These are phyloP conservation scores for Paradoxurus hermaphroditus DNA, from an alignment of 2,113 vertebrate genomes.

Conservation along the genomic window DNA sequence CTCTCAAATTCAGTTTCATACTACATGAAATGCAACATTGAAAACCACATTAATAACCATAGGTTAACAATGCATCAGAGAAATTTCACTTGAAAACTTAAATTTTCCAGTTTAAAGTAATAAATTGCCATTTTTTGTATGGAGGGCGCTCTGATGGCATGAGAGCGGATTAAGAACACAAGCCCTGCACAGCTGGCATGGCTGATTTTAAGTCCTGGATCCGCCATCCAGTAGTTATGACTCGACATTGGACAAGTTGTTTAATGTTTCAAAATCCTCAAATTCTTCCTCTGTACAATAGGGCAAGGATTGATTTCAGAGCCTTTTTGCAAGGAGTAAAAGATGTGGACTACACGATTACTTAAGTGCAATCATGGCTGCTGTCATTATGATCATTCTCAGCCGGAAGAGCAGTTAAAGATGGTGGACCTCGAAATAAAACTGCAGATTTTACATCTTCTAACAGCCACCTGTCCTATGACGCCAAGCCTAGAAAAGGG, in stretches of 20 bases:
- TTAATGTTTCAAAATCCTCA: neutral
- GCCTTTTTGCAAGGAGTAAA: neutral
- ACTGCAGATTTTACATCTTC: neutral
- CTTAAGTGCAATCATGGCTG: neutral
- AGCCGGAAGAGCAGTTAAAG: neutral
- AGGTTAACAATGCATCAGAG: neutral
- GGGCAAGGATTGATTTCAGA: neutral
- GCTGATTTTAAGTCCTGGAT: neutral
- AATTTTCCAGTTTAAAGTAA: neutral
- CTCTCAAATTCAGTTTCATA: neutral
- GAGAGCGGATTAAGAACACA: neutral
- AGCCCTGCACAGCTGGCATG: neutral
- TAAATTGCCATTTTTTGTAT: neutral
- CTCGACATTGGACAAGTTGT: neutral
- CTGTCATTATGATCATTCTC: neutral
- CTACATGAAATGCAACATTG: neutral
- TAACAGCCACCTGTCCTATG: neutral
- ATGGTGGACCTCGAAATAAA: neutral
- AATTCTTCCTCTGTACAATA: neutral
- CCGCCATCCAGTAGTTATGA: neutral
- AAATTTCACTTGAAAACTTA: neutral
- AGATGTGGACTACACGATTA: neutral
- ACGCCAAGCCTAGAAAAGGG: neutral
- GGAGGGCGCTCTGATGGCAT: neutral
- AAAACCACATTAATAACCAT: neutral